Evolutionary conservation across 2,888 invertebrate genomes (phyloP).

Genomic region (Tolmerus cingulatus): DNA sequence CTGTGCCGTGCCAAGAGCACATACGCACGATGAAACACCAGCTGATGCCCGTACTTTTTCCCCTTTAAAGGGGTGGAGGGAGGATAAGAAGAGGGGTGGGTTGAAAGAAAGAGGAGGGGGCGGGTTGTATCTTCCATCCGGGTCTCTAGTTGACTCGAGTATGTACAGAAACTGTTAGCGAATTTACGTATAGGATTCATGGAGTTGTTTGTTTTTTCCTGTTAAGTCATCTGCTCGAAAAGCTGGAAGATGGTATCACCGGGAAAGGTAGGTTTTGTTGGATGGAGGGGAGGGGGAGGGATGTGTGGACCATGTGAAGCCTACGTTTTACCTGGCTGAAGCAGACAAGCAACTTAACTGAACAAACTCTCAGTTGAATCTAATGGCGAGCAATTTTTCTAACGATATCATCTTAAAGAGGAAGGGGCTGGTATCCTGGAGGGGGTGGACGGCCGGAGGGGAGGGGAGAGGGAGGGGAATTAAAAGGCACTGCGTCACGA

Average conservation of each 20-base stretch:
- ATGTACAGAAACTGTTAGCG: slow-evolving; percentile 6
- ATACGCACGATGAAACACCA: neutral
- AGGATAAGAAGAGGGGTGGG: neutral
- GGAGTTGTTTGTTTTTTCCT: slow-evolving; percentile 12
- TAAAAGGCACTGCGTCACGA: neutral
- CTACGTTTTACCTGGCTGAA: neutral
- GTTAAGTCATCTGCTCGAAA: neutral
- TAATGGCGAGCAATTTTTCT: slow-evolving; percentile 15
- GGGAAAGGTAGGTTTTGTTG: neutral
- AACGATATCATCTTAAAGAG: neutral
- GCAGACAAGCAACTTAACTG: slow-evolving; percentile 6
- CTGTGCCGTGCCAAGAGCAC: neutral
- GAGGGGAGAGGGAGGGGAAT: neutral
- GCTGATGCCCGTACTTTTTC: neutral
- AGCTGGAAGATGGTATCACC: neutral
- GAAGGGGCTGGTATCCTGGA: neutral
- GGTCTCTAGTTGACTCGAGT: neutral
- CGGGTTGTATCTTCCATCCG: neutral
- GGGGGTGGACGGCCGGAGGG: too few species aligned
- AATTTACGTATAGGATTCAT: slow-evolving; percentile 18
- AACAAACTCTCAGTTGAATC: slow-evolving; percentile 8
- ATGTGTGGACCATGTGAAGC: neutral
- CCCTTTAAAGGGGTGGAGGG: neutral
- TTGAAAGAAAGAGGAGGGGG: too few species aligned
- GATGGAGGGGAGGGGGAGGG: neutral